A percentile compares a stretch with the other conserved stretches of the same genome.
These are phyloP conservation scores for Lepidurus couesii DNA, from an alignment of 1,140 invertebrate genomes.

Conservation along the genomic window DNA sequence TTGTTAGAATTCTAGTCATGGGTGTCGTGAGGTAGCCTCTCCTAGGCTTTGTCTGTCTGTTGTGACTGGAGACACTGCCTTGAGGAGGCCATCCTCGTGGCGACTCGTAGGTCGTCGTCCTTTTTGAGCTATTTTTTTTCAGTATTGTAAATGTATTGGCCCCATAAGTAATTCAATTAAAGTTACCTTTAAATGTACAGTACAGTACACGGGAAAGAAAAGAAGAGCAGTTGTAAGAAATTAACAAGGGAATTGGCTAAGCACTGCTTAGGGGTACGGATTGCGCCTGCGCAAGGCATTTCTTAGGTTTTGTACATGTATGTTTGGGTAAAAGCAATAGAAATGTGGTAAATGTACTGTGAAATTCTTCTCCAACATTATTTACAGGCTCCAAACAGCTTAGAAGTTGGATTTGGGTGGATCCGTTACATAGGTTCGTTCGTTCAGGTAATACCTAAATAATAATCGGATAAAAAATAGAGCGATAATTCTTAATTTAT, in stretches of 20 bases:
- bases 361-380: background rate
- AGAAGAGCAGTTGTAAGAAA: background rate
- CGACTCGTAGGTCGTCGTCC: slow-evolving; percentile 17
- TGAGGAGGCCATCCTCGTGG: slow-evolving; percentile 25
- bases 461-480: slow-evolving; percentile 24
- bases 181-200: background rate
- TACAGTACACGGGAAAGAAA: background rate
- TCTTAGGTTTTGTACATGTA: background rate
- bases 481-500: background rate
- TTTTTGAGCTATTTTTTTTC: background rate
- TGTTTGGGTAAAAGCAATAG: background rate
- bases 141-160: background rate
- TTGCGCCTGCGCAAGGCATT: background rate
- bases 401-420: slow-evolving; percentile 44
- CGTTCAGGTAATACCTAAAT: slow-evolving; percentile 55
- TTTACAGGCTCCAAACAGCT: background rate
- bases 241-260: background rate
- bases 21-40: slow-evolving; percentile 34
- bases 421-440: slow-evolving; percentile 56
- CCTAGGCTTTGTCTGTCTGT: slow-evolving; percentile 36
- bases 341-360: background rate
- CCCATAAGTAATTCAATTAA: background rate
- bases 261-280: background rate
- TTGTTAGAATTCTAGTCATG: background rate
- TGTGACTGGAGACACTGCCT: slow-evolving; percentile 28